Conservation (phyloP, 2,888 invertebrate genomes). For the Meganola albula region DNA sequence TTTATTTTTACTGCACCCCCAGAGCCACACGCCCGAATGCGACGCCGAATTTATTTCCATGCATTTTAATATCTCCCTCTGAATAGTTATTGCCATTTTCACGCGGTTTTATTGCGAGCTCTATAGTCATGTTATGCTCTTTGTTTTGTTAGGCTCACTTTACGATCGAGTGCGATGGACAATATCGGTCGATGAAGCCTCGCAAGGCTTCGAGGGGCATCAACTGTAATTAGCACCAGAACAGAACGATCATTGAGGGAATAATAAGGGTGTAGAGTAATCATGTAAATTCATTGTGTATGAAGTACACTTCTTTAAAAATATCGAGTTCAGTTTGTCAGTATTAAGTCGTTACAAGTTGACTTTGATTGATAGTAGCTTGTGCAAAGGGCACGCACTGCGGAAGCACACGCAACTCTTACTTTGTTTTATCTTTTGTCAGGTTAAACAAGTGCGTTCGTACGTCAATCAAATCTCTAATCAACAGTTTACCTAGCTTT, state of each 20-base stretch:
- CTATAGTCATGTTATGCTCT: slow-evolving; percentile 55
- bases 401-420: slow-evolving; percentile 56
- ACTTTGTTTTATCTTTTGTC: slow-evolving; percentile 31
- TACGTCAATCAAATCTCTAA: too few species aligned
- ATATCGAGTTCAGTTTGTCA: slow-evolving; percentile 49
- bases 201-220: slow-evolving; percentile 52
- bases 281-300: slow-evolving; percentile 55
- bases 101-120: slow-evolving; percentile 71
- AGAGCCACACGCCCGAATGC: slow-evolving; percentile 76
- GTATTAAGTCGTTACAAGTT: slow-evolving; percentile 69
- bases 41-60: slow-evolving; percentile 79
- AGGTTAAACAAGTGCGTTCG: slow-evolving; percentile 12
- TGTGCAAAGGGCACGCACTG: slow-evolving; percentile 57
- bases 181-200: slow-evolving; percentile 59
- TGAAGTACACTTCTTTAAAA: slow-evolving; percentile 46
- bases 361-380: slow-evolving; percentile 67
- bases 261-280: slow-evolving; percentile 47
- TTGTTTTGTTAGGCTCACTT: slow-evolving; percentile 62
- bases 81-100: slow-evolving; percentile 77
- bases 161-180: slow-evolving; percentile 57
- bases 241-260: slow-evolving; percentile 45
- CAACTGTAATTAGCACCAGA: slow-evolving; percentile 47
- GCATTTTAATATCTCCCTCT: slow-evolving; percentile 78
- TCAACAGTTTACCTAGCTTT: too few species aligned
- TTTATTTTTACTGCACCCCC: slow-evolving; percentile 79